Evolutionary conservation across 2,113 vertebrate genomes (phyloP), one percentile per base, ranked within the genome.

Genomic region (Piaya cayana): DNA sequence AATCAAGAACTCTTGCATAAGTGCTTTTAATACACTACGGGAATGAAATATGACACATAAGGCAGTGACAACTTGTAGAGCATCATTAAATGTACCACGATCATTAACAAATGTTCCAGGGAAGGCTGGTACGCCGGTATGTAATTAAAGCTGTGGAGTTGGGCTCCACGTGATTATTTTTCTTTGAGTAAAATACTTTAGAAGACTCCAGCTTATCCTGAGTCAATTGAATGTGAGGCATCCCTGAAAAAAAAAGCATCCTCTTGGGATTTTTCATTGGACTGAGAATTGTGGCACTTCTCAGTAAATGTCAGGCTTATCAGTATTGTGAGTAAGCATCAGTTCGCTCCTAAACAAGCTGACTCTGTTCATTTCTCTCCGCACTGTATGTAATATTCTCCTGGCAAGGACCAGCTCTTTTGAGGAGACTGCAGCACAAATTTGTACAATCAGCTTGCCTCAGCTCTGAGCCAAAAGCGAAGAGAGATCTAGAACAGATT

Each of bases 301-400:
- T 94, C 95, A 86, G 83, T 92, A 95, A 94, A 95, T 84, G 92
- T 86, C 95, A 97, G 91, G 60, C 83, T 97, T 92, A 96, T 94
- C 96, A 94, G 92, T 30, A 56, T 55, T 91, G 96, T 94, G 94
- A 92, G 94, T 92, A 93, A 96, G 94, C 95, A 95, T 95, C 95
- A 93, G 88, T 78, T 92, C 70, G 68, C 94, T 95, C 95, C 94
- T 92, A 88, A 96, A 96, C 72, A 89, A 94, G 95, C 92, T 95
- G 96, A 95, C 88, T 94, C 86, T 63, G 82, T 84, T 92, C 83
- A 93, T 96, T 96, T 97, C 92, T 81, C 94, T 95, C 88, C 90
- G 80, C 90, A 92, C 92, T 92, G 80, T 34, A 82, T 92, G 92
- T 95, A 95, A 96, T 95, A 96, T 94, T 96, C 88, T 90, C 34